Percentiles rank a stretch among this genome's conserved stretches.
phyloP scores from a whole-genome alignment of 1,140 invertebrate genomes.

The Lucilia cuprina region DNA sequence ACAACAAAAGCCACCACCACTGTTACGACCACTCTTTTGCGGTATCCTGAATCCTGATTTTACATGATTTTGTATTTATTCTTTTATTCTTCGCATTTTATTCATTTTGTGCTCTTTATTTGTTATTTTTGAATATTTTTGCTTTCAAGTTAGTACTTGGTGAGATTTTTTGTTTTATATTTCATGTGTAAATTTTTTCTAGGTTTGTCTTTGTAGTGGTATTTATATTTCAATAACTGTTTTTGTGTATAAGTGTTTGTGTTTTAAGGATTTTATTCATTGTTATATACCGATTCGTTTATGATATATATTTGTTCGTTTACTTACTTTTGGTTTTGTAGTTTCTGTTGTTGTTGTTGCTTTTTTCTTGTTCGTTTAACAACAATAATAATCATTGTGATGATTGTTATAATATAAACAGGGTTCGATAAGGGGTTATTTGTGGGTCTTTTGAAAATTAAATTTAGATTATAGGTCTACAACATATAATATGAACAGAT shows the following conservation, averaged over 20 bases:
- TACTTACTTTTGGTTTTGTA: neutral
- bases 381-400: neutral
- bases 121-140: neutral
- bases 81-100: neutral
- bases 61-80: conserved; percentile 43
- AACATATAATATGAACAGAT: no score
- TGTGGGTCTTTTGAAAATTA: no score
- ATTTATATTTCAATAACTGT: neutral
- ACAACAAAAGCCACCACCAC: conserved; percentile 31
- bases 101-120: neutral
- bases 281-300: neutral
- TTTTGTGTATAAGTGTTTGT: neutral
- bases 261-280: neutral
- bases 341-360: neutral
- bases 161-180: neutral
- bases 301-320: neutral
- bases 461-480: no score
- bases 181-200: neutral
- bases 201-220: neutral
- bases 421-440: neutral
- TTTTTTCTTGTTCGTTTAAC: neutral
- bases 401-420: neutral
- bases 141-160: no score
- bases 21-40: conserved; percentile 55
- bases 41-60: conserved; percentile 58